These are phyloP conservation scores for Sturnus vulgaris DNA, from an alignment of 2,113 vertebrate species.

Conservation along the genomic window DNA sequence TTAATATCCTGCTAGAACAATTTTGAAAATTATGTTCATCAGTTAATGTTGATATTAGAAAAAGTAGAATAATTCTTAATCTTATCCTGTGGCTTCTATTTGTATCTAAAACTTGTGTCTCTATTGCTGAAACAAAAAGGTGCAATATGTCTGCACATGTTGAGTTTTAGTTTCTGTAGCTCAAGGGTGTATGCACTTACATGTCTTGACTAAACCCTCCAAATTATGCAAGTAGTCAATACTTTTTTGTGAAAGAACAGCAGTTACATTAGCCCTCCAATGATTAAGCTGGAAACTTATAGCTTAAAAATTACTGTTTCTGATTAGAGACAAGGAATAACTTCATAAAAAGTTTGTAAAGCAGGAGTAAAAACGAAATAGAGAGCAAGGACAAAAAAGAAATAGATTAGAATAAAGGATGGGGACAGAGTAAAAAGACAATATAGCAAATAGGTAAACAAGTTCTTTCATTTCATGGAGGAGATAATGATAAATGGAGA, in stretches of 20 bases:
- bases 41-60: neutral
- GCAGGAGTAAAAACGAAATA: neutral
- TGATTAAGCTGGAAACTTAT: neutral
- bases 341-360: neutral
- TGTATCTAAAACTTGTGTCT: neutral
- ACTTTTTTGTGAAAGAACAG: neutral
- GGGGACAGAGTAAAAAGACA: neutral
- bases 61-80: neutral
- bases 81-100: neutral
- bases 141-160: neutral
- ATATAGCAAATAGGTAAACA: neutral
- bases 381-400: neutral
- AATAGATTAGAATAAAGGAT: neutral
- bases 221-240: neutral
- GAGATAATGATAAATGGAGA: neutral
- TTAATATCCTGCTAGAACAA: neutral
- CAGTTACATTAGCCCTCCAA: neutral
- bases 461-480: neutral
- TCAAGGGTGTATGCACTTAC: neutral
- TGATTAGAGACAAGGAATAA: neutral
- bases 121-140: neutral
- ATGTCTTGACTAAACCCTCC: neutral
- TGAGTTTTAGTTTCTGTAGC: neutral
- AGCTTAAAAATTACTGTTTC: neutral
- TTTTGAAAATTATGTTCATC: neutral